Evolutionary conservation across 2,888 invertebrate genomes (phyloP), one percentile per base, ranked within the genome.

Genomic region (Phaedon cochleariae): DNA sequence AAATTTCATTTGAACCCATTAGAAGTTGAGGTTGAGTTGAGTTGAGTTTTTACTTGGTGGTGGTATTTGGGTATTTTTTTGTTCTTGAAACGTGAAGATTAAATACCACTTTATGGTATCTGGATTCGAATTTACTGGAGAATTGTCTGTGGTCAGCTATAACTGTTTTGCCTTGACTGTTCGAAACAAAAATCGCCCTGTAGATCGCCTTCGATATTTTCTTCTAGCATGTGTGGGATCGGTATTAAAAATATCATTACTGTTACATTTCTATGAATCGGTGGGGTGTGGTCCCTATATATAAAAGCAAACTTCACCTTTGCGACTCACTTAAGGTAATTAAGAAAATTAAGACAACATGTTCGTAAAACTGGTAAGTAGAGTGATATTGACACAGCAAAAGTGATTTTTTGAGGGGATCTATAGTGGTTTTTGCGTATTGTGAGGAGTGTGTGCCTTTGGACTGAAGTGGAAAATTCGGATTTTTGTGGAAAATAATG

Each of bases 301-400:
- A 82, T 79, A 76, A 65, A 74, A 64, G 68, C 45, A 41, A 21
- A 69, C 52, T 68, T 65, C 59, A 55, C 51, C 54, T 67, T 62
- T 57, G 57, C 62, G 58, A 64, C 66, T 65, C 64, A 67, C 59
- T 59, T 41, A 15, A 41, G 45, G 63, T 68, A 70, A 68, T 68
- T 64, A 59, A 53, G 52, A 59, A 61, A 68, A 66, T 61, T 62
- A 64, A n/a, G 54, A 4, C 80, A 81, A 81, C 80, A 82, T 83
- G 83, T 83, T 83, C 75, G 82, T 82, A 81, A 83, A 83, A 82
- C 81, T 83, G 83, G 83, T 83, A 80, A 82, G 83, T 81, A 74
- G 15, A 57, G 65, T 68, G 68, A 46, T 51, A 61, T 64, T 59
- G 21, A 31, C 45, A 37, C 49, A 54, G 22, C 21, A 60, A 20